Evolutionary conservation across 2,888 invertebrate species (phyloP).

Genomic region (Athalia rosae): DNA sequence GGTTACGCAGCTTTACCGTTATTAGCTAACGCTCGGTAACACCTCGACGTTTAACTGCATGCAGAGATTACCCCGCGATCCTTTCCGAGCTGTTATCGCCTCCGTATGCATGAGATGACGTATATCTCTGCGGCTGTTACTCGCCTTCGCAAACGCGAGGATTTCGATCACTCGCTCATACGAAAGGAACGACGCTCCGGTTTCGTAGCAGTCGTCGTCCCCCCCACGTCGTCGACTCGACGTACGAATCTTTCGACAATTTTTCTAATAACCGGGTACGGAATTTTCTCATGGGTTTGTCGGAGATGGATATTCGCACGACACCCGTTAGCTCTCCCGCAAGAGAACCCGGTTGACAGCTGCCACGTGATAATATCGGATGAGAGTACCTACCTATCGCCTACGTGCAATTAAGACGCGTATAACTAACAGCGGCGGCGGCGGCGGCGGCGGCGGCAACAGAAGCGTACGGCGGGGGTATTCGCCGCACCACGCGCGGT

Average conservation of each 20-base stretch:
- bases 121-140: no score
- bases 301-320: not conserved
- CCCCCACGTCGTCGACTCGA: no score
- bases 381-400: not conserved
- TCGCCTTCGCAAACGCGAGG: no score
- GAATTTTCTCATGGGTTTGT: not conserved
- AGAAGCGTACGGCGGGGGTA: not conserved
- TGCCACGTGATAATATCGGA: constrained; percentile 34
- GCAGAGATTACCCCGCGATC: not conserved
- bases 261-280: no score
- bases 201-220: no score
- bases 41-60: constrained; percentile 7
- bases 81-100: not conserved
- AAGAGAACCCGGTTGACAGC: constrained; percentile 23
- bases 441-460: not conserved
- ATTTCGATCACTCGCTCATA: no score
- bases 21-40: constrained; percentile 30
- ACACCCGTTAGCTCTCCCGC: constrained; percentile 22
- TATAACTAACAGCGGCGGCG: constrained; percentile 19
- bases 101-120: not conserved
- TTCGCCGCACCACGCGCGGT: not conserved
- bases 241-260: no score
- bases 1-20: constrained; percentile 41
- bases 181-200: no score
- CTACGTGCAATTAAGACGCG: constrained; percentile 31